A percentile compares a stretch with the other conserved stretches of the same genome.
Conservation (phyloP, 2,797 vertebrate species). For the Tokudaia tokunoshimensis region DNA sequence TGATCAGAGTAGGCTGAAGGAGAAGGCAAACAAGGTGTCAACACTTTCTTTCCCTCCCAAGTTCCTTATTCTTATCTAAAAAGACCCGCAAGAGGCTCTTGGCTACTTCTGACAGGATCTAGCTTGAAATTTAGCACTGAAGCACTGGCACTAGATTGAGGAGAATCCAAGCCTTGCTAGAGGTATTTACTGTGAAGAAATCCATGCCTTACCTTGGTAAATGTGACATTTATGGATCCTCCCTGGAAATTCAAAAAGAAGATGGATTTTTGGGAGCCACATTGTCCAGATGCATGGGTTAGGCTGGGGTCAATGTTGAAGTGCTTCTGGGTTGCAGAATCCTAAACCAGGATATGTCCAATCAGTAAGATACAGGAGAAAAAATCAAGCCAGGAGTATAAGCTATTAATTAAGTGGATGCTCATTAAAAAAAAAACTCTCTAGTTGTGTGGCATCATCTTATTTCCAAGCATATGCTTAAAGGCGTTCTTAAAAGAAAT, state of each 20-base stretch:
- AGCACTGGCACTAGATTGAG: background rate
- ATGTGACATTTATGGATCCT: constrained; percentile 91
- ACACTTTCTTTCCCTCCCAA: constrained; percentile 29
- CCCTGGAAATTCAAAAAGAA: constrained; percentile 89
- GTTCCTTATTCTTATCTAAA: constrained; percentile 62
- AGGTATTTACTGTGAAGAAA: background rate
- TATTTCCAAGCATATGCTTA: background rate
- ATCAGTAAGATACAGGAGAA: background rate
- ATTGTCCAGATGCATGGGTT: constrained; percentile 88
- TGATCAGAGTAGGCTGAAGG: background rate
- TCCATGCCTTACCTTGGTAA: constrained; percentile 90
- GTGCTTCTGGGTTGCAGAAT: constrained; percentile 86
- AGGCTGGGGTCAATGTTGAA: constrained; percentile 89
- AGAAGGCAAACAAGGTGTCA: constrained; percentile 72
- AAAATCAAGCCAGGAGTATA: background rate
- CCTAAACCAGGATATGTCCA: constrained; percentile 55
- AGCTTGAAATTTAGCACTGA: background rate
- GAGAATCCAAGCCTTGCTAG: rapidly evolving
- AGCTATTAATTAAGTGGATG: background rate
- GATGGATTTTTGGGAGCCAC: constrained; percentile 82
- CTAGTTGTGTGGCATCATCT: too few relatives aligned
- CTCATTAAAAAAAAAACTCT: background rate
- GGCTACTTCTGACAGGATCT: background rate
- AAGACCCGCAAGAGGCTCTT: constrained; percentile 33
- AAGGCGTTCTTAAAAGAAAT: background rate